These are phyloP conservation scores for Procambarus virginalis DNA, from an alignment of 1,140 invertebrate genomes.

Conservation along the genomic window DNA sequence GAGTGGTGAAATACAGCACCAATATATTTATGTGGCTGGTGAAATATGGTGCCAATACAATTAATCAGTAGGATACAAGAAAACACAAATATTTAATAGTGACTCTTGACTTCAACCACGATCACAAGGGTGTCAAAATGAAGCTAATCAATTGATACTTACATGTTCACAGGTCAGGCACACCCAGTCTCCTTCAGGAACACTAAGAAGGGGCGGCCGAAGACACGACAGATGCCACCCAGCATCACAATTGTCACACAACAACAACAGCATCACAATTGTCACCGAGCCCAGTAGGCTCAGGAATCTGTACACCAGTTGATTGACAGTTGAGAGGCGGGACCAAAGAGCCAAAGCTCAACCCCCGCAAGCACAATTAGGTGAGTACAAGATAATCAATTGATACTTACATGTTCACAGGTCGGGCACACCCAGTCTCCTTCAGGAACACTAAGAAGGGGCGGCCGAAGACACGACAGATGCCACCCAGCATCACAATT, in stretches of 20 bases:
- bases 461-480: conserved; percentile 91
- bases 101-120: too few relatives aligned
- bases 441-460: conserved; percentile 93
- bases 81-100: too few relatives aligned
- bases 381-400: too few relatives aligned
- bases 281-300: too few relatives aligned
- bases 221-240: conserved; percentile 97
- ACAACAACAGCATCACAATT: conserved; percentile 80
- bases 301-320: too few relatives aligned
- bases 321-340: too few relatives aligned
- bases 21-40: too few relatives aligned
- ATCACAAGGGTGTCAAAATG: background rate
- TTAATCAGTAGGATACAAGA: background rate
- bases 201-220: conserved; percentile 89
- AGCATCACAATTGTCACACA: conserved; percentile 95
- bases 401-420: conserved; percentile 85
- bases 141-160: conserved; percentile 70
- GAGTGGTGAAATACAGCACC: too few relatives aligned
- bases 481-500: conserved; percentile 96
- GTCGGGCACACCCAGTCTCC: conserved; percentile 98
- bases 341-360: too few relatives aligned
- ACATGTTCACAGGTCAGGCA: conserved; percentile 95
- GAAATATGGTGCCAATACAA: too few relatives aligned
- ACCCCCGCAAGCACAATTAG: too few relatives aligned
- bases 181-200: conserved; percentile 97